A percentile compares a stretch with the other conserved stretches of the same genome.
These are phyloP conservation scores for Monopis laevigella DNA, from an alignment of 2,888 invertebrate species.

Conservation along the genomic window DNA sequence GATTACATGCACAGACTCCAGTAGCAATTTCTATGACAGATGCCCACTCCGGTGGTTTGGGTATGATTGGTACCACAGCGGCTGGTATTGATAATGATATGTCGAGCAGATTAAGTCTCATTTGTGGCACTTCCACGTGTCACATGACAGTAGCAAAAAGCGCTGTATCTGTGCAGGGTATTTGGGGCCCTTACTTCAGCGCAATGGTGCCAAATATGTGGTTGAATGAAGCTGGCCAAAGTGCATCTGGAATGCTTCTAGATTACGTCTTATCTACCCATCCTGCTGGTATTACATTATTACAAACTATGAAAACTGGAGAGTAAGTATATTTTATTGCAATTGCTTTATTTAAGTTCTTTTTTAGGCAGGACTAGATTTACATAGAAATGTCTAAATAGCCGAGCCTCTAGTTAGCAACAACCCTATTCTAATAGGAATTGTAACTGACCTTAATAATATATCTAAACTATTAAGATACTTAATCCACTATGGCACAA, in stretches of 20 bases:
- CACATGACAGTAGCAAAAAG: slow-evolving; percentile 86
- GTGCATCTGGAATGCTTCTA: slow-evolving; percentile 88
- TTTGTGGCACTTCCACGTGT: slow-evolving; percentile 96
- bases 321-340: slow-evolving; percentile 45
- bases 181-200: slow-evolving; percentile 96
- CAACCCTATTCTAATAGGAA: no score
- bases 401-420: no score
- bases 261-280: slow-evolving; percentile 87
- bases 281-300: slow-evolving; percentile 67
- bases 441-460: no score
- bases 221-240: slow-evolving; percentile 94
- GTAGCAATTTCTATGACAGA: slow-evolving; percentile 94
- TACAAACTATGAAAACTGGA: slow-evolving; percentile 37
- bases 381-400: no score
- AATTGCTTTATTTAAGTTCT: no score
- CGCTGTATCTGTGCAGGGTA: slow-evolving; percentile 78
- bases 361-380: no score
- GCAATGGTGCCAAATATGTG: slow-evolving; percentile 89
- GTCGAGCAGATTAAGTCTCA: slow-evolving; percentile 68
- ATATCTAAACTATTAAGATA: no score
- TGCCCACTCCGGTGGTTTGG: slow-evolving; percentile 94
- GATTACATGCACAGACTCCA: slow-evolving; percentile 75
- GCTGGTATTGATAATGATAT: slow-evolving; percentile 42
- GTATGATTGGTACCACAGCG: slow-evolving; percentile 78
- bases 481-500: no score